A percentile compares a stretch with the other conserved stretches of the same genome.
Conservation (phyloP, 1,140 invertebrate genomes). For the Tribolium madens region DNA sequence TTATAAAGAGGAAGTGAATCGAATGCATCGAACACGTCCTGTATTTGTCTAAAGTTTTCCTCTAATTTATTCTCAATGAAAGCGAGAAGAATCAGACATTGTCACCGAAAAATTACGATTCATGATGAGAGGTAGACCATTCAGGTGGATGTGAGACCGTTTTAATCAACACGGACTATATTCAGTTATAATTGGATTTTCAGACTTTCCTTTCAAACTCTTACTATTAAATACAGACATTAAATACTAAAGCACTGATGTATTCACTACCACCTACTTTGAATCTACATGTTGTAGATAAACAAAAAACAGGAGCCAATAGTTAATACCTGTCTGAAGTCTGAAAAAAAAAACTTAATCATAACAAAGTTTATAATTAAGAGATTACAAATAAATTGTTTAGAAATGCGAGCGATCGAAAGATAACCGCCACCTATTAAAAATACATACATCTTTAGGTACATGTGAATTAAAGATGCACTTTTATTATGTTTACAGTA, state of each 20-base stretch:
- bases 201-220: neutral
- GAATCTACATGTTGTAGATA: neutral
- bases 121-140: neutral
- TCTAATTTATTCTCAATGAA: slow-evolving; percentile 6
- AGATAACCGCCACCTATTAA: neutral
- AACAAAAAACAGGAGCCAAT: too few relatives aligned
- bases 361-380: too few relatives aligned
- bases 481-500: slow-evolving; percentile 28
- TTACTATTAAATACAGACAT: neutral
- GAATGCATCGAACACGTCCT: slow-evolving; percentile 36
- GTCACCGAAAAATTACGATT: neutral
- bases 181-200: neutral
- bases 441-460: slow-evolving; percentile 17
- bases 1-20: slow-evolving; percentile 52
- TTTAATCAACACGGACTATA: neutral
- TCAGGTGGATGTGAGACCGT: neutral
- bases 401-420: neutral
- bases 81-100: neutral
- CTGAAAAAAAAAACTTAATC: too few relatives aligned
- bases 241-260: neutral
- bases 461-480: slow-evolving; percentile 26
- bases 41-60: slow-evolving; percentile 32
- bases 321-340: too few relatives aligned
- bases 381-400: too few relatives aligned
- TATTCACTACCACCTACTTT: neutral